Evolutionary conservation across 2,888 invertebrate genomes (phyloP).

Genomic region (Herminia tarsipennalis): DNA sequence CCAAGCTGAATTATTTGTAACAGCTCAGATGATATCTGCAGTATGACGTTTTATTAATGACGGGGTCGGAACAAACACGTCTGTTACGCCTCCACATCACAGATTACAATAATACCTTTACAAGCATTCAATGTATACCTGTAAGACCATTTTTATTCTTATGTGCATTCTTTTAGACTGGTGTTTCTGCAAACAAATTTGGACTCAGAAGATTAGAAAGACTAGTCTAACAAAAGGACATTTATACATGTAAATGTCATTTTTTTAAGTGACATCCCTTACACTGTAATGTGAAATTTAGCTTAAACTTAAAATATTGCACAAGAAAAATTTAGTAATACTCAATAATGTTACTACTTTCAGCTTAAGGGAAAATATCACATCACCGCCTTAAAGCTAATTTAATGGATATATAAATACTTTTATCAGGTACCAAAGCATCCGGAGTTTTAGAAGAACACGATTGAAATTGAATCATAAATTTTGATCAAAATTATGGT

Average conservation of each 20-base stretch:
- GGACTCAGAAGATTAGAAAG: too few species aligned
- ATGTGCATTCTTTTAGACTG: too few species aligned
- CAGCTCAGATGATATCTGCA: conserved; percentile 46
- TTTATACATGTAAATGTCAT: too few species aligned
- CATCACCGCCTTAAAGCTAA: conserved; percentile 13
- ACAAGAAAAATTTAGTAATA: too few species aligned
- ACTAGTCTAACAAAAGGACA: too few species aligned
- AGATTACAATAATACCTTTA: conserved; percentile 41
- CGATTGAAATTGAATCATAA: conserved; percentile 30
- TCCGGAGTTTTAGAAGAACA: conserved; percentile 16
- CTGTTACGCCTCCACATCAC: conserved; percentile 49
- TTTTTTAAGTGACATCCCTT: too few species aligned
- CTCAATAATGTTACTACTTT: conserved; percentile 1
- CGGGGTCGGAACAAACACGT: conserved; percentile 49
- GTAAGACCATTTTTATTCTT: neutral
- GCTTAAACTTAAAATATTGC: too few species aligned
- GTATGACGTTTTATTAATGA: conserved; percentile 62
- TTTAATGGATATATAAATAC: conserved; percentile 36
- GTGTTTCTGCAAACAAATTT: too few species aligned
- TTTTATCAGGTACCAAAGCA: conserved; percentile 35
- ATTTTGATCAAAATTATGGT: conserved; percentile 21
- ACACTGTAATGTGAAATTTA: too few species aligned
- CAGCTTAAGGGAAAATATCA: conserved; percentile 14
- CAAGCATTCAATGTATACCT: conserved; percentile 6
- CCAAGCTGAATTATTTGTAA: neutral